Conservation (phyloP, 2,797 vertebrate genomes). For the Notoglanidium macrostoma region DNA sequence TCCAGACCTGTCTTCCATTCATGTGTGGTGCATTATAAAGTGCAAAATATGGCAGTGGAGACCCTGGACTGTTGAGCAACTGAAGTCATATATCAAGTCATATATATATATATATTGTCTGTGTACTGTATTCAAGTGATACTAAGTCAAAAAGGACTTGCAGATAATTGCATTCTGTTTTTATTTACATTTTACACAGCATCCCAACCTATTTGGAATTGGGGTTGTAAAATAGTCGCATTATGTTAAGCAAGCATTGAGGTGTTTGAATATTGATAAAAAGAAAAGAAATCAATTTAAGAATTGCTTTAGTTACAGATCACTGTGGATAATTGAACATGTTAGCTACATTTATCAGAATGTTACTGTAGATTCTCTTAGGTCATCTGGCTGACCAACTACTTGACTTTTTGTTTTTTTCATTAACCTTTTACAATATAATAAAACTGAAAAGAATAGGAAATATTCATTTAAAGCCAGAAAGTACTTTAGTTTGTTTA, state of each 20-base stretch:
- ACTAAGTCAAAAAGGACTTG: no score
- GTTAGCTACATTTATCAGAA: conserved; percentile 35
- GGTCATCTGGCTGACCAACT: conserved; percentile 30
- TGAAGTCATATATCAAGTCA: no score
- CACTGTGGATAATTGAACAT: conserved; percentile 26
- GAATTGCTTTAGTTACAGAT: background rate
- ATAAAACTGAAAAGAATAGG: conserved; percentile 48
- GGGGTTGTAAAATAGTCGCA: background rate
- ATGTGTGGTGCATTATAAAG: no score
- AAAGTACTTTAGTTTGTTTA: conserved; percentile 40
- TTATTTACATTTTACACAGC: no score
- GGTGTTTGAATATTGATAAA: background rate
- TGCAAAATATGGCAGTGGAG: no score
- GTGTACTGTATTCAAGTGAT: no score
- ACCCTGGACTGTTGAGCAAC: no score
- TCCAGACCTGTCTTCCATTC: no score
- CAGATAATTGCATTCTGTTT: background rate
- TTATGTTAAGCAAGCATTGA: background rate
- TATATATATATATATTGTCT: no score
- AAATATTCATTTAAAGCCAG: conserved; percentile 46
- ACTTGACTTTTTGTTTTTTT: conserved; percentile 28
- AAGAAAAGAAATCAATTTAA: background rate
- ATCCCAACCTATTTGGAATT: no score
- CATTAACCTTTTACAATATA: conserved; percentile 48
- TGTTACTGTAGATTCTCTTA: conserved; percentile 22